Percentiles rank a stretch among this genome's conserved stretches.
phyloP scores from a whole-genome alignment of 1,140 invertebrate species.

The Drosophila kohkoa region DNA sequence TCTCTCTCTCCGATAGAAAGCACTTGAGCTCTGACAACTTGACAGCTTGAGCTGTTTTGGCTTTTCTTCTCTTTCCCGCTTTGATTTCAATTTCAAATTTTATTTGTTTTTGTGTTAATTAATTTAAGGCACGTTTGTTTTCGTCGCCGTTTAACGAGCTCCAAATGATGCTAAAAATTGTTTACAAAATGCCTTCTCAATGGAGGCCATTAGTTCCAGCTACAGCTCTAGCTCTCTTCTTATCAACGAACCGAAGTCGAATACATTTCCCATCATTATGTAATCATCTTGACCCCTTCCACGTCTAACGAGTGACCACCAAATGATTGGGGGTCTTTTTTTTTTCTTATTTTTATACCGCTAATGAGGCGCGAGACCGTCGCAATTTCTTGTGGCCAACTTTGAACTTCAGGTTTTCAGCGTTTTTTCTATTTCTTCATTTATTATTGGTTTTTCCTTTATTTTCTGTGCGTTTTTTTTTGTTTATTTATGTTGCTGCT shows the following conservation, averaged over 20 bases:
- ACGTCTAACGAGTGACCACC: slow-evolving; percentile 39
- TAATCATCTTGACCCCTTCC: slow-evolving; percentile 39
- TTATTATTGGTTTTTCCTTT: slow-evolving; percentile 54
- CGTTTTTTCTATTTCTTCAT: neutral
- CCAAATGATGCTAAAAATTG: slow-evolving; percentile 63
- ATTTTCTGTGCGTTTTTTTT: slow-evolving; percentile 26
- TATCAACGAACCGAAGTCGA: slow-evolving; percentile 45
- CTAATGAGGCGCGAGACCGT: slow-evolving; percentile 62
- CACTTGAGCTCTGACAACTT: slow-evolving; percentile 23
- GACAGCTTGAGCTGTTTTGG: slow-evolving; percentile 20
- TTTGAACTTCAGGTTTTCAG: slow-evolving; percentile 55
- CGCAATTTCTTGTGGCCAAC: slow-evolving; percentile 73
- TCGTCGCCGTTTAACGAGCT: slow-evolving; percentile 50
- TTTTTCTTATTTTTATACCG: neutral
- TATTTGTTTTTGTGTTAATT: slow-evolving; percentile 61
- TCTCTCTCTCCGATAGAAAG: neutral
- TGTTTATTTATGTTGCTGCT: slow-evolving; percentile 54
- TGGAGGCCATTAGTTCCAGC: slow-evolving; percentile 44
- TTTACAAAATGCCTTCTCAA: slow-evolving; percentile 21
- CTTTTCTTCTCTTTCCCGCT: neutral
- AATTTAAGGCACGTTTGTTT: slow-evolving; percentile 57
- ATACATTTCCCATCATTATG: slow-evolving; percentile 78
- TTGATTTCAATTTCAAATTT: slow-evolving; percentile 31
- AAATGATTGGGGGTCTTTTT: slow-evolving; percentile 11
- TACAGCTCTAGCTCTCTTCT: slow-evolving; percentile 37